Conservation (phyloP, 2,113 vertebrate genomes). For the Neogobius melanostomus region DNA sequence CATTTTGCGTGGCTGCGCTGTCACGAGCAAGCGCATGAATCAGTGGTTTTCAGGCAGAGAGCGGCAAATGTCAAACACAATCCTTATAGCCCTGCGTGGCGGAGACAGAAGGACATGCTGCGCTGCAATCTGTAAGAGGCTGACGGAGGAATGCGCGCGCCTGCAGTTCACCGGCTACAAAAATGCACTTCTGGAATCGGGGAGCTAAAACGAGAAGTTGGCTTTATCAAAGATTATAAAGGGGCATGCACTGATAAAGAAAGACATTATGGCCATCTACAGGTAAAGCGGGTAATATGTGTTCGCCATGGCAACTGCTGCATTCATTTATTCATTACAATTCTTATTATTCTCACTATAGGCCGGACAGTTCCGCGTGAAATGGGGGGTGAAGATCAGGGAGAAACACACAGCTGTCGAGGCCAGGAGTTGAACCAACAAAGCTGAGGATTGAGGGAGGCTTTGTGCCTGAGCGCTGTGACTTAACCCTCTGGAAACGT, state of each 20-base stretch:
- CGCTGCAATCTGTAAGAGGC: conserved; percentile 52
- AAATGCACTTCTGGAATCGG: conserved; percentile 8
- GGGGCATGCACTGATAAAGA: background rate
- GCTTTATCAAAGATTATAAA: background rate
- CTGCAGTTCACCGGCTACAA: conserved; percentile 52
- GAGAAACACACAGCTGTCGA: too few relatives aligned
- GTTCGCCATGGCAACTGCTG: too few relatives aligned
- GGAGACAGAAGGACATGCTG: conserved; percentile 49
- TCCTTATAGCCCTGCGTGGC: conserved; percentile 46
- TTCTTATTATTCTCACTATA: too few relatives aligned
- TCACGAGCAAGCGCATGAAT: conserved; percentile 27
- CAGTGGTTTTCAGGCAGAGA: conserved; percentile 30
- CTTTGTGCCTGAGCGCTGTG: too few relatives aligned
- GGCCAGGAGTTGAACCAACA: too few relatives aligned
- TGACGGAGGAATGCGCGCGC: conserved; percentile 43
- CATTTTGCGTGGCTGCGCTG: background rate
- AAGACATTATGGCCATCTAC: too few relatives aligned
- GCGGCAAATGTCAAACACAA: conserved; percentile 52
- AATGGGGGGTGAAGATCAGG: too few relatives aligned
- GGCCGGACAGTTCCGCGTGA: too few relatives aligned
- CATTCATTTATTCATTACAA: too few relatives aligned
- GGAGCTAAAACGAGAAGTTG: conserved; percentile 1
- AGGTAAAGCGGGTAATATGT: too few relatives aligned
- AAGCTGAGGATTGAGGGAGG: too few relatives aligned
- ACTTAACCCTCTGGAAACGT: too few relatives aligned